A percentile compares a stretch with the other conserved stretches of the same genome.
Evolutionary conservation across 2,797 vertebrate species (phyloP).

Genomic region (Hirundo rustica): DNA sequence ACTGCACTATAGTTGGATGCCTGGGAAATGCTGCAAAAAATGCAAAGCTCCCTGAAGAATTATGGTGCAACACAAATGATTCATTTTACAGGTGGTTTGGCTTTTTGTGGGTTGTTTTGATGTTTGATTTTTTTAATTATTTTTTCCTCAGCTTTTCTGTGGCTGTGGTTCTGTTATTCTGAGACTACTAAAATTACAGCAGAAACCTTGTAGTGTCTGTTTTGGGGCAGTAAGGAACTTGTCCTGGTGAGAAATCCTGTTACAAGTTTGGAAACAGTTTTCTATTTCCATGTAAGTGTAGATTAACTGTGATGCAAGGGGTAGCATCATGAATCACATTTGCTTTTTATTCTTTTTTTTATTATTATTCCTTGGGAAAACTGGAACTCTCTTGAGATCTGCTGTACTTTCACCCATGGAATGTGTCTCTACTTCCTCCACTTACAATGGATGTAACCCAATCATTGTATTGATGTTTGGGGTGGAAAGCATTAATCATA

Average conservation of each 20-base stretch:
- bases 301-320: background rate
- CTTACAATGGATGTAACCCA: background rate
- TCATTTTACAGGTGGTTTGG: background rate
- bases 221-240: background rate
- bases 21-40: background rate
- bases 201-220: background rate
- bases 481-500: background rate
- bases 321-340: background rate
- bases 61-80: background rate
- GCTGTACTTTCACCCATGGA: background rate
- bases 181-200: background rate
- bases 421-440: background rate
- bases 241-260: background rate
- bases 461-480: background rate
- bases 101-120: background rate
- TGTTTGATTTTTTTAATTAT: too few relatives aligned
- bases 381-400: background rate
- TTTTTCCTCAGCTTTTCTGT: background rate
- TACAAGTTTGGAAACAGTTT: background rate
- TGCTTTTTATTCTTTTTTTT: background rate
- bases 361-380: background rate
- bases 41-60: background rate
- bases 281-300: background rate
- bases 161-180: background rate
- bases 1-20: accelerated